A percentile compares a stretch with the other conserved stretches of the same genome.
Conservation (phyloP, 2,113 vertebrate species). For the Prionailurus bengalensis region DNA sequence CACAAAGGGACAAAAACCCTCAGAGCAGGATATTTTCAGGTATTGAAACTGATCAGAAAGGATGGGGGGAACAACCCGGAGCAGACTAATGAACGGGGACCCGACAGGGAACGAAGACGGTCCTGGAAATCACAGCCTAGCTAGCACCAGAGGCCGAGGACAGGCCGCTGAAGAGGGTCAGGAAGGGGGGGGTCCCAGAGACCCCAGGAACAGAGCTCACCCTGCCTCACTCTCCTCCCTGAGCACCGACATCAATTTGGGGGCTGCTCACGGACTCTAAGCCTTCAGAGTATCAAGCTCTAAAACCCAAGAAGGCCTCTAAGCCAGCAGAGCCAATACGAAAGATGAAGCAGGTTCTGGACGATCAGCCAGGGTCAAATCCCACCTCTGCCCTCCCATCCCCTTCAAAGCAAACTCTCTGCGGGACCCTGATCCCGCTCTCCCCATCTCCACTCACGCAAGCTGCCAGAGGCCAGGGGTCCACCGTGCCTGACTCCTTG, state of each 20-base stretch:
- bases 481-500: rapidly evolving
- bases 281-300: too few relatives aligned
- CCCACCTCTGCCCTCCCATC: neutral
- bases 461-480: neutral
- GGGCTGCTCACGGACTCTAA: neutral
- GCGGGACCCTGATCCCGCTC: neutral
- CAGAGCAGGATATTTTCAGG: slow-evolving; percentile 32
- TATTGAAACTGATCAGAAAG: slow-evolving; percentile 50
- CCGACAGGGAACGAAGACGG: neutral
- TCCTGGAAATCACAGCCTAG: rapidly evolving
- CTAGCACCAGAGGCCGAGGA: neutral
- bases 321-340: neutral
- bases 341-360: neutral
- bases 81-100: neutral
- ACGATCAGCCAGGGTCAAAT: too few relatives aligned
- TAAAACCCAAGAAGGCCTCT: neutral
- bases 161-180: neutral
- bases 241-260: rapidly evolving
- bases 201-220: neutral
- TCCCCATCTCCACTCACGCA: neutral
- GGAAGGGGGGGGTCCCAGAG: neutral
- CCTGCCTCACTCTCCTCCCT: rapidly evolving
- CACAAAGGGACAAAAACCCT: slow-evolving; percentile 69
- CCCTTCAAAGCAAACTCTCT: neutral
- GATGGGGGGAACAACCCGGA: neutral